Conservation (phyloP, 2,797 vertebrate species). For the Emys orbicularis region DNA sequence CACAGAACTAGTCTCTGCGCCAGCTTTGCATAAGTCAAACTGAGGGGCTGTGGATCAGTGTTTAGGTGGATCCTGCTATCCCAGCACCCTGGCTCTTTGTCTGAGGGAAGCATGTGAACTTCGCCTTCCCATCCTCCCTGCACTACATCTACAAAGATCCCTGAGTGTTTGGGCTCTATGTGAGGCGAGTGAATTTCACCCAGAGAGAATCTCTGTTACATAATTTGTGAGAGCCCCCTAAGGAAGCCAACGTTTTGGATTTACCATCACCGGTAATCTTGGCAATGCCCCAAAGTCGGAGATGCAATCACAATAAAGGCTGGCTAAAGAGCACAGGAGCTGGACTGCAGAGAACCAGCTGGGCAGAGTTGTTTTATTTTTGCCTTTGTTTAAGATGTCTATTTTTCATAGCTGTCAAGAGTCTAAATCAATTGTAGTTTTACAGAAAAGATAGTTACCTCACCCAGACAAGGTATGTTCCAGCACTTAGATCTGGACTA, state of each 20-base stretch:
- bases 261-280: neutral
- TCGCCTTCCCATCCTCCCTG: neutral
- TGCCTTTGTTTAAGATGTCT: conserved; percentile 69
- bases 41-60: neutral
- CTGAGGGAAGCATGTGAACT: neutral
- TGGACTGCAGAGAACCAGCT: conserved; percentile 42
- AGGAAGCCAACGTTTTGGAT: neutral
- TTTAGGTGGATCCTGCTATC: neutral
- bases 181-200: neutral
- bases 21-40: neutral
- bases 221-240: neutral
- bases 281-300: conserved; percentile 36
- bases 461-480: conserved; percentile 70
- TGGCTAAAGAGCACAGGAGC: conserved; percentile 51
- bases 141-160: neutral
- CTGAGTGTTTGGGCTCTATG: neutral
- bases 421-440: conserved; percentile 74
- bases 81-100: neutral
- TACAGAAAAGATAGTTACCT: conserved; percentile 69
- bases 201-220: neutral
- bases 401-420: conserved; percentile 76
- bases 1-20: neutral
- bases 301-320: conserved; percentile 44
- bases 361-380: conserved; percentile 61
- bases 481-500: conserved; percentile 74